These are phyloP conservation scores for Mythimna pallens DNA, from an alignment of 2,888 invertebrate genomes.

Conservation along the genomic window DNA sequence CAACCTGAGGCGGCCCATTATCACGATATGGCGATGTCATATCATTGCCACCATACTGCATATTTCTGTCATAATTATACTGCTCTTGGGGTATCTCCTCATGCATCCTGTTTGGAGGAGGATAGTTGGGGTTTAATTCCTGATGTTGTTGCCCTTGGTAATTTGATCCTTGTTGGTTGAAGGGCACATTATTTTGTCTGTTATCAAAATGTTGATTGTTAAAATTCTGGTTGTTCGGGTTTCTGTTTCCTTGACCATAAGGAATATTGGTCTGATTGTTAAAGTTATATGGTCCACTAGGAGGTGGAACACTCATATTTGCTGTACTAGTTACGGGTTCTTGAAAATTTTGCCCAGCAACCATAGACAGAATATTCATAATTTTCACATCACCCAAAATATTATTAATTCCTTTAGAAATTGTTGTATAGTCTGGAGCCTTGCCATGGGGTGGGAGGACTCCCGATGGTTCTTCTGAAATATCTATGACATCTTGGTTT, in stretches of 20 bases:
- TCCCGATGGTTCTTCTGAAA: constrained; percentile 70
- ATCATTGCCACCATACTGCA: constrained; percentile 64
- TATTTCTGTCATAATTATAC: constrained; percentile 68
- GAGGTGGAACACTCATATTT: constrained; percentile 28
- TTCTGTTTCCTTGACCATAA: constrained; percentile 72
- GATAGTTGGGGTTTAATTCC: constrained; percentile 64
- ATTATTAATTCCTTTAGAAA: constrained; percentile 91
- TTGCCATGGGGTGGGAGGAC: constrained; percentile 40
- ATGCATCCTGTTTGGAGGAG: constrained; percentile 68
- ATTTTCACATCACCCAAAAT: constrained; percentile 92
- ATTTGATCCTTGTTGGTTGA: constrained; percentile 67
- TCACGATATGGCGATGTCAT: constrained; percentile 43
- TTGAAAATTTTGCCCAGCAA: constrained; percentile 68
- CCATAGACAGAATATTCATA: constrained; percentile 90
- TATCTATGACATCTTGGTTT: constrained; percentile 79
- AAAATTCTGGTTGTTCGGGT: constrained; percentile 65
- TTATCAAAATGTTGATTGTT: constrained; percentile 69
- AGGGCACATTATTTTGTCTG: constrained; percentile 68
- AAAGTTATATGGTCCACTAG: constrained; percentile 50
- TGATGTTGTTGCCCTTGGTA: constrained; percentile 65
- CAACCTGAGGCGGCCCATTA: constrained; percentile 51
- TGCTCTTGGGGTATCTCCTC: constrained; percentile 68
- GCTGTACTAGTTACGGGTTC: constrained; percentile 53
- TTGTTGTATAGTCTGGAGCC: constrained; percentile 90
- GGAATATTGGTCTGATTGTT: constrained; percentile 44